Evolutionary conservation across 1,140 invertebrate species (phyloP).

Genomic region (Campoletis sonorensis): DNA sequence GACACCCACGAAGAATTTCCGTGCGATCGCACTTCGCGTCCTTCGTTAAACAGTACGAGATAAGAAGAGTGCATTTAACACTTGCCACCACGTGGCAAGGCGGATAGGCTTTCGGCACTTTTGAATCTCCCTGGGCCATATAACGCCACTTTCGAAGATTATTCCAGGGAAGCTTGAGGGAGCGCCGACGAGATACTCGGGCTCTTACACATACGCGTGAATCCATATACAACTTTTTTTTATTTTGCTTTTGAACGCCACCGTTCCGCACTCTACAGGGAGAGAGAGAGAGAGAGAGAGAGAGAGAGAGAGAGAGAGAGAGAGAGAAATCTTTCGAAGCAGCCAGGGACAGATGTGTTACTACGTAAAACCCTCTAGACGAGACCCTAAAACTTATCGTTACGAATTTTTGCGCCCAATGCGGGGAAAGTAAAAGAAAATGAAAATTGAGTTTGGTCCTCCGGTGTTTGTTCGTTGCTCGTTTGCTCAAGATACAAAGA

Average conservation of each 20-base stretch:
- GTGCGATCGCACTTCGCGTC: slow-evolving; percentile 35
- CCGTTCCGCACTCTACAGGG: background rate
- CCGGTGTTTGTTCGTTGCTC: background rate
- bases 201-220: background rate
- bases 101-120: slow-evolving; percentile 41
- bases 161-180: slow-evolving; percentile 17
- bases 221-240: slow-evolving; percentile 41
- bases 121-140: slow-evolving; percentile 17
- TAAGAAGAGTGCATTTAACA: slow-evolving; percentile 44
- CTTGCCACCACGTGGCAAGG: slow-evolving; percentile 37
- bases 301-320: background rate
- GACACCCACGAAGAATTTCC: slow-evolving; percentile 36
- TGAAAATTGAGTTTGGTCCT: background rate
- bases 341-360: slow-evolving; percentile 15
- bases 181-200: slow-evolving; percentile 32
- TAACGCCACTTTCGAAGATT: slow-evolving; percentile 44
- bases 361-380: background rate
- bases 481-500: background rate
- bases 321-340: background rate
- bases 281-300: background rate
- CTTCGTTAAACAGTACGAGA: slow-evolving; percentile 42
- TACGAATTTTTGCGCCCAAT: background rate
- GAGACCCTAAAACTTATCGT: background rate
- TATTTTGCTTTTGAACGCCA: slow-evolving; percentile 6
- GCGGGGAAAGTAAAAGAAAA: background rate